Conservation (phyloP, 2,797 vertebrate species). For the Nannoperca obscura region DNA sequence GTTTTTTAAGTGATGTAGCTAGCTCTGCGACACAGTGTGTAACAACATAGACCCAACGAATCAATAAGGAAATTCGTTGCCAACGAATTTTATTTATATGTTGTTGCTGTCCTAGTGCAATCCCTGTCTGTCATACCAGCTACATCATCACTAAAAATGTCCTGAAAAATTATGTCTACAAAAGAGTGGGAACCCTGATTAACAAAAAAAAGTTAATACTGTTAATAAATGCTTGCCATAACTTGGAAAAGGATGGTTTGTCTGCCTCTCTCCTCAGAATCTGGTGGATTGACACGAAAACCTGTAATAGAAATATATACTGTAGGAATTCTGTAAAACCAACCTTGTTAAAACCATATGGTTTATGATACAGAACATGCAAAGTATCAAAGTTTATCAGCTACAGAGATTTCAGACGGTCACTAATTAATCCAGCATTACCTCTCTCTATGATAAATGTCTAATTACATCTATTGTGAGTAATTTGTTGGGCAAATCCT, state of each 20-base stretch:
- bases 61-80: too few species aligned
- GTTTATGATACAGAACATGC: background rate
- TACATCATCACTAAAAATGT: too few species aligned
- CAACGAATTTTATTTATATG: too few species aligned
- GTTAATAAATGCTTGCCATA: background rate
- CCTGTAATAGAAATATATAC: background rate
- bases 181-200: too few species aligned
- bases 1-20: too few species aligned
- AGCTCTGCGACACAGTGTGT: too few species aligned
- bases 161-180: too few species aligned
- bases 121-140: too few species aligned
- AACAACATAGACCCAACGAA: too few species aligned
- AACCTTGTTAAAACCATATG: background rate
- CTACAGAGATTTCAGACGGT: background rate
- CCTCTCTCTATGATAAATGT: background rate
- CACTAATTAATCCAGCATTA: background rate
- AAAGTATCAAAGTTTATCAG: background rate
- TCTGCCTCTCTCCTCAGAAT: background rate
- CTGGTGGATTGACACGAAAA: background rate
- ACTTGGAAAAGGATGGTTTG: background rate
- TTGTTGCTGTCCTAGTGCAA: too few species aligned
- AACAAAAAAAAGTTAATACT: background rate
- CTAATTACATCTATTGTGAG: background rate
- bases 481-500: background rate
- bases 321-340: background rate